phyloP scores from a whole-genome alignment of 2,888 invertebrate genomes.

The Dioctria rufipes region DNA sequence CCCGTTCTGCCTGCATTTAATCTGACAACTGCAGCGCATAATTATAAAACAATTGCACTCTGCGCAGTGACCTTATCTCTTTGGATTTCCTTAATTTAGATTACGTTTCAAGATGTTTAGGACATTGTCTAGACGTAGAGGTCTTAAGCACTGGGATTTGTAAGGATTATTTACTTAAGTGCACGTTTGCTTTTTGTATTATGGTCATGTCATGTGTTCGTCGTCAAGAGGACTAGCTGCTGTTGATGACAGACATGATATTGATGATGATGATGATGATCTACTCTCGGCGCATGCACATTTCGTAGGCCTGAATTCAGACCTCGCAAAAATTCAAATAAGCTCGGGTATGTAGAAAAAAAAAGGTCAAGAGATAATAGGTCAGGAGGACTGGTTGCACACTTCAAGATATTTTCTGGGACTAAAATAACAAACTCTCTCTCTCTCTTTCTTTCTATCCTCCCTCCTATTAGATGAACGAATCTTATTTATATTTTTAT shows the following conservation, averaged over 20 bases:
- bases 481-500: constrained; percentile 43
- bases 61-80: constrained; percentile 16
- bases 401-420: constrained; percentile 11
- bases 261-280: background rate
- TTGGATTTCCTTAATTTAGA: constrained; percentile 41
- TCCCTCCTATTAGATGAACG: background rate
- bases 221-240: constrained; percentile 4
- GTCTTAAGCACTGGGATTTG: background rate
- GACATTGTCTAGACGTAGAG: constrained; percentile 29
- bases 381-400: constrained; percentile 28
- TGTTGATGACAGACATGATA: constrained; percentile 27
- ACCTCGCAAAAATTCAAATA: constrained; percentile 9
- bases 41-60: constrained; percentile 14
- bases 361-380: background rate
- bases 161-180: constrained; percentile 44
- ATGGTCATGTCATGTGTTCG: background rate
- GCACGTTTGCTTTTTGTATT: background rate
- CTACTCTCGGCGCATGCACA: background rate
- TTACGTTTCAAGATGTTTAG: constrained; percentile 27
- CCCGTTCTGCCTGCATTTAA: background rate
- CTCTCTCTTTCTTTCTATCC: background rate
- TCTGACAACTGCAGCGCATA: background rate
- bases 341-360: background rate
- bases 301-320: background rate
- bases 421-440: constrained; percentile 29